Evolutionary conservation across 2,888 invertebrate species (phyloP), one percentile per base, ranked within the genome.

Genomic region (Macrophya alboannulata): DNA sequence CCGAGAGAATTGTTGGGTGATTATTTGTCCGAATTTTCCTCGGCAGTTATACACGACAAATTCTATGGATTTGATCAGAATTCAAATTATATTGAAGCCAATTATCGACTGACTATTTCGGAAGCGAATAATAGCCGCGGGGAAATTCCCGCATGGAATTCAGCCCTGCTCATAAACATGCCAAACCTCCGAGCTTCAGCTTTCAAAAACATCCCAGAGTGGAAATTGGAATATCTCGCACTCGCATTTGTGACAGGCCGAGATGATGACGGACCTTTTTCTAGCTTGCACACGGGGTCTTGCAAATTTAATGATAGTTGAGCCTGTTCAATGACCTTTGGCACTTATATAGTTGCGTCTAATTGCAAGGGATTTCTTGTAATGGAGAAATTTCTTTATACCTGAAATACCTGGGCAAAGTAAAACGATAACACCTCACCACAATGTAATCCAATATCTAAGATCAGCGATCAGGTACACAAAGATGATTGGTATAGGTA

Each of bases 381-480:
- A 31, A 37, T 31, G 31, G 5, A 15, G 4, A 31, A 77, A 77
- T 77, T 25, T 55, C n/a, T 37, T 9, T 17, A 15, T 77, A 31
- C 17, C n/a, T 45, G 12, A n/a, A 8, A 37, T n/a, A n/a, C 8
- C n/a, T 43, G 17, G 21, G 43, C n/a, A 21, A 59, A 59, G 59
- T 59, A 37, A 79, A 43, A 21, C 79, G 59, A 77, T 79, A 79
- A 43, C 59, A 25, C 59, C 21, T 59, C 10, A 6, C 40, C n/a
- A 31, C 62, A 40, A 81, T 62, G 43, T 81, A 43, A 81, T 81
- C 62, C 40, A 81, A 81, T 81, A 62, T 81, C 59, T 40, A 40
- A n/a, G 79, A 81, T 59, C 59, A 81, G 40, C 62, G 62, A 81
- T 62, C 79, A 43, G 59, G 43, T 17, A 77, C 79, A 62, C 37